Evolutionary conservation across 1,140 invertebrate genomes (phyloP).

Genomic region (Aphis craccivora): DNA sequence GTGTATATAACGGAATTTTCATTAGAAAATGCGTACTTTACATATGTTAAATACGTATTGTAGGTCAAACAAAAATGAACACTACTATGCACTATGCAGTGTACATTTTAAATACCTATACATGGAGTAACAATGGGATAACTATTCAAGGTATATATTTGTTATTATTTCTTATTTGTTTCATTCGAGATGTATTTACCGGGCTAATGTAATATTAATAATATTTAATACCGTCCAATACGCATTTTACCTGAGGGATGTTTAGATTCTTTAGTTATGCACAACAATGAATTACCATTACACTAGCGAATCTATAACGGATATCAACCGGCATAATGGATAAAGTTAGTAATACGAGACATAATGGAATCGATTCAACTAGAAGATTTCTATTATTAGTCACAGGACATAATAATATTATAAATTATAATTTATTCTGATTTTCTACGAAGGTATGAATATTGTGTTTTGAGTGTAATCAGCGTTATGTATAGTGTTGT

Average conservation of each 20-base stretch:
- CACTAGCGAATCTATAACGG: not conserved
- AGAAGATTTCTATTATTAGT: constrained; percentile 19
- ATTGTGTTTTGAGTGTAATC: not conserved
- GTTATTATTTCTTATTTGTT: constrained; percentile 8
- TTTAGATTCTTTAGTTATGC: not conserved
- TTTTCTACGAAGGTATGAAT: not conserved
- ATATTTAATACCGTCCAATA: not conserved
- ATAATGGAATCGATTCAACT: not conserved
- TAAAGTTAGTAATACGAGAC: constrained; percentile 28
- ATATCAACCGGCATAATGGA: not conserved
- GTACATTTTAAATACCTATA: not conserved
- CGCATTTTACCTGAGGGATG: not conserved
- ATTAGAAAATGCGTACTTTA: not conserved
- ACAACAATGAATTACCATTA: not conserved
- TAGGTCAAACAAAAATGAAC: not conserved
- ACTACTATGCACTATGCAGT: not conserved
- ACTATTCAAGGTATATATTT: not conserved
- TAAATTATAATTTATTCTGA: constrained; percentile 12
- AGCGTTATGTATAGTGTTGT: not conserved
- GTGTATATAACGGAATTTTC: not conserved
- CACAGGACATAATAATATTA: not conserved
- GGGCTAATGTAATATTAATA: not conserved
- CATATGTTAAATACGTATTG: not conserved
- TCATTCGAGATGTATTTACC: not conserved
- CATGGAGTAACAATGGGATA: not conserved